These are phyloP conservation scores for Alectoris magna DNA, from an alignment of 2,797 vertebrate species.

Conservation along the genomic window DNA sequence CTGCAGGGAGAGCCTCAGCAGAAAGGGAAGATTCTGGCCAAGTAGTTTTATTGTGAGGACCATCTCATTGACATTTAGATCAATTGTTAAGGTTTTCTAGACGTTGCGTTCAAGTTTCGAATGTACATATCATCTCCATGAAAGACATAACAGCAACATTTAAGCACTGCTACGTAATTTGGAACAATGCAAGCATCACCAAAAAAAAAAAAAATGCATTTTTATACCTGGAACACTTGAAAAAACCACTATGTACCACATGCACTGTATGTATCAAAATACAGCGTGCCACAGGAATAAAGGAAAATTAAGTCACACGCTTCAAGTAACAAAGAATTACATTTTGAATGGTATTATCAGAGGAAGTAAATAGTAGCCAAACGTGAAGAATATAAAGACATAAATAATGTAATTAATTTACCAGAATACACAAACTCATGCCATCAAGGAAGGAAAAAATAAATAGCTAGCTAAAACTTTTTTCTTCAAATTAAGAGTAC, in stretches of 20 bases:
- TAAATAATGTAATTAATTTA: conserved; percentile 17
- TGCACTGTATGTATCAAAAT: neutral
- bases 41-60: neutral
- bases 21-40: neutral
- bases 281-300: conserved; percentile 7
- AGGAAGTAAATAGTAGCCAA: conserved; percentile 25
- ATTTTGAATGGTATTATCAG: neutral
- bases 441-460: neutral
- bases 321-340: neutral
- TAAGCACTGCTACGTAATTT: neutral
- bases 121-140: neutral
- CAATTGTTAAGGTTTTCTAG: neutral
- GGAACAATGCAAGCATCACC: neutral
- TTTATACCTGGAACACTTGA: neutral
- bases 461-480: neutral
- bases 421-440: neutral
- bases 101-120: neutral
- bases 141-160: neutral
- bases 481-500: conserved; percentile 1
- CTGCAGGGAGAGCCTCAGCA: neutral
- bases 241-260: neutral
- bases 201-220: neutral
- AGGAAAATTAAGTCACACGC: conserved; percentile 15
- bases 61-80: neutral
- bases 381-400: neutral